Base-by-base conservation (phyloP, 2,113 vertebrate genomes). In the Myrmecobius fasciatus region DNA sequence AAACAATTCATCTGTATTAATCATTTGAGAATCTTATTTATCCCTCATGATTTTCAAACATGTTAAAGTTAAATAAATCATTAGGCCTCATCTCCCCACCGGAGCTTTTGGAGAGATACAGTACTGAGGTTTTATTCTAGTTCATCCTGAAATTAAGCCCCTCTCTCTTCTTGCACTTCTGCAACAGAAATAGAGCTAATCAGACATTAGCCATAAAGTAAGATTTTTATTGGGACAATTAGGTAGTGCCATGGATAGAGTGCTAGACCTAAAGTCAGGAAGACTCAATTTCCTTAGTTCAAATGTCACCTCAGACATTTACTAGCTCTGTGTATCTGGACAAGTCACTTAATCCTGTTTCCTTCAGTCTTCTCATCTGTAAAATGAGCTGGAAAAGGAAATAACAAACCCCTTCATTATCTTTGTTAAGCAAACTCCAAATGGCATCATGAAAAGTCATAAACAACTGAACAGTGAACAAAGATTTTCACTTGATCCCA, bases 211-310 rank as follows among this genome's bases (percentile, higher is more conserved):
- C 51, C 31, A 8, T 60, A 26, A 52, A 46, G 52, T 89, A 3
- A 83, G 67, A 83, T 24, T 43, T 22, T 0, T 25, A 0, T 17
- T 25, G 20, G 25, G 43, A 5, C 0, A 0, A 8, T 3, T n/a
- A 20, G 28, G 25, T 56, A 52, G 8, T 12, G 11, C 1, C 6
- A 22, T 36, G 10, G 90, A 25, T 43, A 25, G 25, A 7, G 8
- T 75, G 14, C 9, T 20, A 47, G 46, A 52, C 43, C 75, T 51
- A 26, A 47, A 67, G 60, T 43, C 67, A 75, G 36, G 5, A 75
- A 75, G 67, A 75, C 3, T 28, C 60, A n/a, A 43, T 43, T n/a
- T 75, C 36, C 67, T 75, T 17, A 75, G 36, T 75, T 75, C 67
- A 75, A 22, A 75, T n/a, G 1, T 75, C 1, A 2, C 6, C 17